phyloP scores from a whole-genome alignment of 2,888 invertebrate genomes.

The Plusia festucae region DNA sequence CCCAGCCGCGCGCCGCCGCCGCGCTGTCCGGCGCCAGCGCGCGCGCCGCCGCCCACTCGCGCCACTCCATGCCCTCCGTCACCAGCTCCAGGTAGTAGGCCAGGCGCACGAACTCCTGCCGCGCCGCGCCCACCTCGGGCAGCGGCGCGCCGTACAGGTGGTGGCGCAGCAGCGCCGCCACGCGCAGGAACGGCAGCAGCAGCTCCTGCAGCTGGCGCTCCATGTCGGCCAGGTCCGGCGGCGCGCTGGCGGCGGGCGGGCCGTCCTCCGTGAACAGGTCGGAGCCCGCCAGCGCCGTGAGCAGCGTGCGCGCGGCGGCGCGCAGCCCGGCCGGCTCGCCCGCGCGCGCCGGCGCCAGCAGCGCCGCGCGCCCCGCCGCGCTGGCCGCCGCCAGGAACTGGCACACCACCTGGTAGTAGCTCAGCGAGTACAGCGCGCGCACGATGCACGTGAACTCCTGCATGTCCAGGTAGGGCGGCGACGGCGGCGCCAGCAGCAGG shows the following conservation, averaged over 20 bases:
- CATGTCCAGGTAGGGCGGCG: slow-evolving; percentile 92
- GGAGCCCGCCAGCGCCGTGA: slow-evolving; percentile 75
- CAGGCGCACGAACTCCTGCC: slow-evolving; percentile 93
- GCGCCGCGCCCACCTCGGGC: slow-evolving; percentile 91
- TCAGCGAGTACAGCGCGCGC: slow-evolving; percentile 95
- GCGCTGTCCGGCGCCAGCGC: slow-evolving; percentile 58
- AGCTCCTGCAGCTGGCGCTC: slow-evolving; percentile 92
- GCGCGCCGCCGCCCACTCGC: slow-evolving; percentile 64
- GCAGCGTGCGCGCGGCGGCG: slow-evolving; percentile 71
- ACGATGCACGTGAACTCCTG: slow-evolving; percentile 96
- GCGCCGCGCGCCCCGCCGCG: slow-evolving; percentile 90
- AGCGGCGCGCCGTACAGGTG: slow-evolving; percentile 94
- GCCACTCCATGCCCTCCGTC: slow-evolving; percentile 70
- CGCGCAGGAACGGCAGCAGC: slow-evolving; percentile 95
- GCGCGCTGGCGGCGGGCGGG: slow-evolving; percentile 52
- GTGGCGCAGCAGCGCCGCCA: slow-evolving; percentile 94
- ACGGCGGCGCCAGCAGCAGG: slow-evolving; percentile 94
- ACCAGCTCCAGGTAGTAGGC: slow-evolving; percentile 93
- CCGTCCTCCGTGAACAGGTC: slow-evolving; percentile 91
- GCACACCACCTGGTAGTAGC: slow-evolving; percentile 96
- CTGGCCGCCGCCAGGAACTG: slow-evolving; percentile 93
- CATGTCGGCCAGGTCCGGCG: slow-evolving; percentile 69
- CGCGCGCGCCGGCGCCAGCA: slow-evolving; percentile 60
- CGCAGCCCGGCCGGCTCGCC: slow-evolving; percentile 62
- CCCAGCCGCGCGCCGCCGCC: slow-evolving; percentile 70